These are phyloP conservation scores for Euspilapteryx auroguttella DNA, from an alignment of 2,888 invertebrate species.

Conservation along the genomic window DNA sequence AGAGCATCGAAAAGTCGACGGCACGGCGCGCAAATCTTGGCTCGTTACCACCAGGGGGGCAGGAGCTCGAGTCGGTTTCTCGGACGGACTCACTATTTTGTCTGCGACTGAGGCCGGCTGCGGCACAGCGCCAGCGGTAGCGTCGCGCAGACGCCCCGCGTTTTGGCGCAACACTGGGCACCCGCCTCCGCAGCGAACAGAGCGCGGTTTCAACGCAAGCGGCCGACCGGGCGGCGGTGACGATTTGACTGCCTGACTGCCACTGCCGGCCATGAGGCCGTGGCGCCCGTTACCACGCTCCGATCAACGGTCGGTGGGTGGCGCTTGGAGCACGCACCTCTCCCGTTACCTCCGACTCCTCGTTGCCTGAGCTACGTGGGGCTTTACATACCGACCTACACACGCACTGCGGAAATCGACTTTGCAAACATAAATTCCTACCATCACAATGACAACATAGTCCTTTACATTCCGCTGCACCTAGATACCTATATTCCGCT, in stretches of 20 bases:
- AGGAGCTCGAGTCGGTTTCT: too few species aligned
- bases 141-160: conserved; percentile 24
- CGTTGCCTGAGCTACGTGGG: too few species aligned
- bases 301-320: conserved; percentile 38
- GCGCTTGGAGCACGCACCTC: conserved; percentile 51
- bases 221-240: conserved; percentile 37
- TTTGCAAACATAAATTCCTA: not conserved
- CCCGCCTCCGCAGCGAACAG: conserved; percentile 20
- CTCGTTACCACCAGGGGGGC: not conserved
- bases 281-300: conserved; percentile 29
- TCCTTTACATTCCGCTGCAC: too few species aligned
- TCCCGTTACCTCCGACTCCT: conserved; percentile 57
- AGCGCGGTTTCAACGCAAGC: conserved; percentile 31
- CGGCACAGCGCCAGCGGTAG: conserved; percentile 25
- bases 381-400: too few species aligned
- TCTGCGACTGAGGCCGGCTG: conserved; percentile 14
- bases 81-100: too few species aligned
- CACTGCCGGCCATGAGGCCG: conserved; percentile 20
- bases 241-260: conserved; percentile 45
- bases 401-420: conserved; percentile 27
- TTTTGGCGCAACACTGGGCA: conserved; percentile 45
- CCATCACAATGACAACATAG: too few species aligned
- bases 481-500: too few species aligned
- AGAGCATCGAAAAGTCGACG: conserved; percentile 46
- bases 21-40: conserved; percentile 23